phyloP scores from a whole-genome alignment of 2,113 vertebrate species.

The Ceuthmochares aereus region DNA sequence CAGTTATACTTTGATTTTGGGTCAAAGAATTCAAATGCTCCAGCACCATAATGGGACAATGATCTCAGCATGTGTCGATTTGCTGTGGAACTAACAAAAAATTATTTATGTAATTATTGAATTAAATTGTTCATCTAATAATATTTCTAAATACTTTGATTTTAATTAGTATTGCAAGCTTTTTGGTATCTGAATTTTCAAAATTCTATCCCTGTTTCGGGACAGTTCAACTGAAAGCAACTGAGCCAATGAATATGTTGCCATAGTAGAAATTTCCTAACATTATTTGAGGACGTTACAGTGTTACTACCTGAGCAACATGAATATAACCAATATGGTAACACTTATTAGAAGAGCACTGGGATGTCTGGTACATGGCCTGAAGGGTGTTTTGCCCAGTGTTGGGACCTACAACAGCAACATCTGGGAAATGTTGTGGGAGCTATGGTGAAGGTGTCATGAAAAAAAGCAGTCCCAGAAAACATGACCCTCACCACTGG shows the following conservation, averaged over 20 bases:
- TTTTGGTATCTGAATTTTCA: background rate
- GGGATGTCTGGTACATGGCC: background rate
- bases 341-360: background rate
- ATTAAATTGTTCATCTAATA: background rate
- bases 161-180: background rate
- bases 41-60: slow-evolving; percentile 84
- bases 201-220: background rate
- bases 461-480: background rate
- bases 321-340: background rate
- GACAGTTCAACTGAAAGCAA: background rate
- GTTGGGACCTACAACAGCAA: background rate
- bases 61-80: slow-evolving; percentile 87
- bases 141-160: background rate
- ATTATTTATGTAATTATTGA: background rate
- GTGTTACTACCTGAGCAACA: background rate
- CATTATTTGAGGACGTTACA: background rate
- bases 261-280: background rate
- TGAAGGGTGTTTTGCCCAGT: background rate
- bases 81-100: slow-evolving; percentile 81
- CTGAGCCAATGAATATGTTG: background rate
- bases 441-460: background rate
- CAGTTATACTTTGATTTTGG: slow-evolving; percentile 85
- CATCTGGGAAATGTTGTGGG: background rate
- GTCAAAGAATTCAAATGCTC: slow-evolving; percentile 88
- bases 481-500: background rate